Conservation (phyloP, 2,113 vertebrate species). For the Hypocryptadius cinnamomeus region DNA sequence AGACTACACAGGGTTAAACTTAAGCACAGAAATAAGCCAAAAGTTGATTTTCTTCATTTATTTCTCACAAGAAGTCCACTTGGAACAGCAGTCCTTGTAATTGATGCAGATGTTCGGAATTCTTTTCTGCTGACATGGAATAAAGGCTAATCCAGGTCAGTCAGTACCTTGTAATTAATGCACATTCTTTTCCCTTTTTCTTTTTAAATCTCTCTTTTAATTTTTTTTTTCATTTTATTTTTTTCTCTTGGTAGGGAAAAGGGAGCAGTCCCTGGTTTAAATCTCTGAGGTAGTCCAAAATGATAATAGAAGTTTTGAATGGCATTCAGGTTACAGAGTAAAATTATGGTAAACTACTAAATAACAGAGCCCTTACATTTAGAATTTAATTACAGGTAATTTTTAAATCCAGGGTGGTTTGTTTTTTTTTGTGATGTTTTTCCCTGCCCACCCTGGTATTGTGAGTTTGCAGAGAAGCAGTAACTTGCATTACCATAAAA, state of each 20-base stretch:
- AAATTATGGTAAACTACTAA: slow-evolving; percentile 23
- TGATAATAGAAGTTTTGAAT: background rate
- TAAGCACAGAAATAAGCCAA: background rate
- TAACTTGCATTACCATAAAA: background rate
- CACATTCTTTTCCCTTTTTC: background rate
- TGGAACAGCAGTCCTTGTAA: slow-evolving; percentile 5
- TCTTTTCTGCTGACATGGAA: slow-evolving; percentile 57
- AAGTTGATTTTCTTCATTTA: slow-evolving; percentile 3
- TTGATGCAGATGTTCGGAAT: slow-evolving; percentile 63
- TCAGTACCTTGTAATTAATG: slow-evolving; percentile 57
- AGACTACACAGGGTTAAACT: background rate
- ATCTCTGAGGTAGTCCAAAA: background rate
- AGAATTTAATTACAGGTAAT: background rate
- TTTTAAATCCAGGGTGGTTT: background rate
- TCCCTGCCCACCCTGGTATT: background rate
- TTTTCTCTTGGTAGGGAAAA: background rate
- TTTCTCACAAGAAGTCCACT: slow-evolving; percentile 5
- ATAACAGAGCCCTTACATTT: background rate
- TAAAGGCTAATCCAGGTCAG: slow-evolving; percentile 58
- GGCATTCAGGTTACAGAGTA: background rate
- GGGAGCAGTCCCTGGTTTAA: background rate
- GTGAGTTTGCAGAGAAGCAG: background rate
- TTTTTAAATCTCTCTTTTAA: background rate
- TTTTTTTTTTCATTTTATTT: no score
- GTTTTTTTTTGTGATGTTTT: background rate